Conservation (phyloP, 2,797 vertebrate genomes). For the Babyrousa celebensis region DNA sequence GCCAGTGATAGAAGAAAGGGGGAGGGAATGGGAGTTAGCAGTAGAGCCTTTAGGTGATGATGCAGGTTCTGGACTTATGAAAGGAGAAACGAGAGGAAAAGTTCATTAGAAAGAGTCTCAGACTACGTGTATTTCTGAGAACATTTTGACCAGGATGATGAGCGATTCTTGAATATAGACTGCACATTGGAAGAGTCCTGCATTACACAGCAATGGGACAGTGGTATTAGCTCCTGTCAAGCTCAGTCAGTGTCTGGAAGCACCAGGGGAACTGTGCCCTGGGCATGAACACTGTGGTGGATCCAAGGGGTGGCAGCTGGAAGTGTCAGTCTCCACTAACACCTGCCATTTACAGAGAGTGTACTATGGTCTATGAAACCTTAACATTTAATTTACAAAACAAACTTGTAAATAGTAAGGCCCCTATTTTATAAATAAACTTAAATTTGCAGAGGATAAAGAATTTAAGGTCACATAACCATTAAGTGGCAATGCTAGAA, state of each 20-base stretch:
- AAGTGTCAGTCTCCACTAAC: neutral
- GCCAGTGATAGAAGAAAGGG: neutral
- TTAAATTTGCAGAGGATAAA: neutral
- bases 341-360: neutral
- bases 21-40: neutral
- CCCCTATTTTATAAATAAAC: neutral
- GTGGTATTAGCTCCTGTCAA: neutral
- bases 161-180: neutral
- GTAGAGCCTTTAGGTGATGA: neutral
- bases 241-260: neutral
- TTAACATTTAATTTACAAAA: conserved; percentile 28
- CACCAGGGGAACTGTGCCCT: neutral
- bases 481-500: neutral
- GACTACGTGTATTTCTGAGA: neutral
- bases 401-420: neutral
- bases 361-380: neutral
- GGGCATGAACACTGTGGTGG: neutral
- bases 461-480: neutral
- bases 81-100: neutral
- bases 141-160: neutral
- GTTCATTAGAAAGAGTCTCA: neutral
- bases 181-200: neutral
- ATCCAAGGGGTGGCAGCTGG: neutral
- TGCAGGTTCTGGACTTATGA: neutral
- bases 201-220: neutral